Percentiles rank a stretch among this genome's conserved stretches.
Evolutionary conservation across 2,797 vertebrate species (phyloP).

Genomic region (Betta splendens): DNA sequence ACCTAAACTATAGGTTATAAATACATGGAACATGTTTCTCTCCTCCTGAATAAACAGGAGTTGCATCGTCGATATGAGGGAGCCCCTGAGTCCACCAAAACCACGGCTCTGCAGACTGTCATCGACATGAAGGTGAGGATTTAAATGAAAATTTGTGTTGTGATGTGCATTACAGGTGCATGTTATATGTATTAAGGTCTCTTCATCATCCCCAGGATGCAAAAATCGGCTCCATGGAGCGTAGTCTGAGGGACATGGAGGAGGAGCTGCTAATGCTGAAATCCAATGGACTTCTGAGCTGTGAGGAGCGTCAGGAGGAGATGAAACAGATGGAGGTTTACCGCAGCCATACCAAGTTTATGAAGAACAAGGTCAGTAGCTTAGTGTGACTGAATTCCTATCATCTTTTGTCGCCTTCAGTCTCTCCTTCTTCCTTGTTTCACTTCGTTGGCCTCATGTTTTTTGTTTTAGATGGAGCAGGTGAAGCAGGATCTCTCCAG

Average conservation of each 20-base stretch:
- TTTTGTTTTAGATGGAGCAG: constrained; percentile 84
- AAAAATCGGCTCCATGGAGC: constrained; percentile 95
- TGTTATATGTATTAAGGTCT: constrained; percentile 3
- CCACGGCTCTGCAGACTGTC: constrained; percentile 98
- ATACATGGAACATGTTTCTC: not conserved
- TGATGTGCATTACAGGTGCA: constrained; percentile 72
- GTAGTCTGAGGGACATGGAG: constrained; percentile 93
- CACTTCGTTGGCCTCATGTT: not conserved
- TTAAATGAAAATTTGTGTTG: not conserved
- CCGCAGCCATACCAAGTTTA: constrained; percentile 98
- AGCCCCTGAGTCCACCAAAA: constrained; percentile 96
- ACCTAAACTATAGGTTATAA: not conserved
- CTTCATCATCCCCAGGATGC: constrained; percentile 84
- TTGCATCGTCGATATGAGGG: constrained; percentile 96
- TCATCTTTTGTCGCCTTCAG: not conserved
- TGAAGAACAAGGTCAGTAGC: constrained; percentile 95
- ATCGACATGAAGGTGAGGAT: constrained; percentile 96
- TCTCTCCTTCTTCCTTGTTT: not conserved
- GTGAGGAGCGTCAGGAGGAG: constrained; percentile 97
- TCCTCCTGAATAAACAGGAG: constrained; percentile 79
- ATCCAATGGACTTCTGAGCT: constrained; percentile 96
- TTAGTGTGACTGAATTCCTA: not conserved
- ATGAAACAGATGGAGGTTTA: constrained; percentile 99
- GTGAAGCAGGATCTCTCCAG: constrained; percentile 98
- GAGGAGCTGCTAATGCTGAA: constrained; percentile 98